Conservation (phyloP, 2,113 vertebrate genomes). For the Cephalopholis sonnerati region DNA sequence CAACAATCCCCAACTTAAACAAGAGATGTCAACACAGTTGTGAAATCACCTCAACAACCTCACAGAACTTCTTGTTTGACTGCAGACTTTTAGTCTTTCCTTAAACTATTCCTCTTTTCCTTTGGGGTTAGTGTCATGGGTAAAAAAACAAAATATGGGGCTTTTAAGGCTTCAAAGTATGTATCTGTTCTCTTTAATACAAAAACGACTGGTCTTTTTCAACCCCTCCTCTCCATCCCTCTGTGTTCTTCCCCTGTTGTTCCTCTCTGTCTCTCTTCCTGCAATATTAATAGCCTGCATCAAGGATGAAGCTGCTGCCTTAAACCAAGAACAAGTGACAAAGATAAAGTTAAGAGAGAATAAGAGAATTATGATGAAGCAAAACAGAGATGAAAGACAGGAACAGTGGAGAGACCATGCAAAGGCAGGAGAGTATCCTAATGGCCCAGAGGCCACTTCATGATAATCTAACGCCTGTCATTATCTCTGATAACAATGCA, state of each 20-base stretch:
- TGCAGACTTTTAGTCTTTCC: neutral
- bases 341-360: neutral
- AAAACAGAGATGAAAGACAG: conserved; percentile 9
- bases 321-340: neutral
- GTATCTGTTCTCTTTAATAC: neutral
- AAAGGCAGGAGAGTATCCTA: neutral
- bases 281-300: conserved; percentile 6
- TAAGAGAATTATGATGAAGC: neutral
- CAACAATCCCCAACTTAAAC: too few species aligned
- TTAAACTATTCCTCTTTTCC: neutral
- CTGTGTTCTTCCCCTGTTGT: neutral
- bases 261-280: neutral
- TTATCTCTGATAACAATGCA: conserved; percentile 19
- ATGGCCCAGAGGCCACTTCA: conserved; percentile 13
- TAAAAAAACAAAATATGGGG: neutral
- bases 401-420: accelerated
- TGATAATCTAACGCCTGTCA: conserved; percentile 28
- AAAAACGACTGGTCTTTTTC: neutral
- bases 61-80: neutral
- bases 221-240: neutral
- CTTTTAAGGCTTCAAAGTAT: neutral
- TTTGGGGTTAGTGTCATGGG: neutral
- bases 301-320: neutral
- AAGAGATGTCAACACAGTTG: too few species aligned
- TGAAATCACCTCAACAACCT: neutral